Conservation (phyloP, 2,113 vertebrate genomes). For the Pterophyllum scalare region DNA sequence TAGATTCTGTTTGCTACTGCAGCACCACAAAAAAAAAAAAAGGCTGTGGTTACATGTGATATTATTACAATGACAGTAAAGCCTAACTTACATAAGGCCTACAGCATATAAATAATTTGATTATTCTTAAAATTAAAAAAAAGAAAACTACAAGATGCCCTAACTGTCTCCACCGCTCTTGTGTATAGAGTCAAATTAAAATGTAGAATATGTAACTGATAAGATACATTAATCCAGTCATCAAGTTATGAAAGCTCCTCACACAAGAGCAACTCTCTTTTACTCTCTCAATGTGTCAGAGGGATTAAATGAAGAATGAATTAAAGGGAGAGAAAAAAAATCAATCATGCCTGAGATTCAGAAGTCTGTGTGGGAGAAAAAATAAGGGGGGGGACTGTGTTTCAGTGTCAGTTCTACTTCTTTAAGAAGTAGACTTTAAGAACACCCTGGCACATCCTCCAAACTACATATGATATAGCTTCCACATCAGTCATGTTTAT, state of each 20-base stretch:
- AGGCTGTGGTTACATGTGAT: neutral
- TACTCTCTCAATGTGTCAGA: conserved; percentile 10
- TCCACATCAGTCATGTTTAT: neutral
- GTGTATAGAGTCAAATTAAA: neutral
- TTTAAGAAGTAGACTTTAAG: neutral
- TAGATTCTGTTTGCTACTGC: conserved; percentile 14
- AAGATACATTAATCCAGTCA: neutral
- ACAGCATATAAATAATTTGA: neutral
- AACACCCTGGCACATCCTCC: neutral
- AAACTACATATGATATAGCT: neutral
- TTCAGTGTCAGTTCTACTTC: neutral
- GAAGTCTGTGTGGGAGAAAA: neutral
- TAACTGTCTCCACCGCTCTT: neutral
- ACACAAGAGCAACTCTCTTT: neutral
- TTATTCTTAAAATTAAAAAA: neutral
- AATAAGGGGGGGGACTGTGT: neutral
- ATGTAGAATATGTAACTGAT: neutral
- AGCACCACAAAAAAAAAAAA: neutral
- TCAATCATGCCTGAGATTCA: neutral
- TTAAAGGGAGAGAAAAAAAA: conserved; percentile 2
- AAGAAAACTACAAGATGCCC: neutral
- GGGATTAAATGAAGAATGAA: conserved; percentile 7
- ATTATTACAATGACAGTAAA: conserved; percentile 1
- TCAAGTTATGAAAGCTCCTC: conserved; percentile 2
- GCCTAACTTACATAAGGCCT: neutral